Evolutionary conservation across 2,113 vertebrate species (phyloP), one percentile per base, ranked within the genome.

Genomic region (Caranx melampygus): DNA sequence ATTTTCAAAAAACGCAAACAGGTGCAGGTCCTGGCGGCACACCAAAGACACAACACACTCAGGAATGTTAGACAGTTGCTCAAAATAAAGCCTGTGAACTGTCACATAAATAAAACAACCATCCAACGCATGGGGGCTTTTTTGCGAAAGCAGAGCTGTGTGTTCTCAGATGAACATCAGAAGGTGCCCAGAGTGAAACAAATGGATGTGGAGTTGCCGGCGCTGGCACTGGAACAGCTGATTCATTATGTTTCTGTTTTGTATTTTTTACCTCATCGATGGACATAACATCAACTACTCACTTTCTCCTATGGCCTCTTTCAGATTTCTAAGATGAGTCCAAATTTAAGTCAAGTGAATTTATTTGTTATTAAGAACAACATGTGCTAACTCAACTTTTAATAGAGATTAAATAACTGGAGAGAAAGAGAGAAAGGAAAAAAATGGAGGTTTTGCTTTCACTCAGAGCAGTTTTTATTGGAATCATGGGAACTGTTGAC

Each of bases 1-100:
- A 81, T 82, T 81, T 83, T 72, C 34, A 68, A 34, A 21, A 66
- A 66, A 35, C n/a, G 55, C 72, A 83, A 87, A 87, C 87, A 90
- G 91, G 86, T 91, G 89, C 6, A 63, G 58, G 45, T 60, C 5
- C 54, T 88, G 80, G 81, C 55, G 12, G 44, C 1, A 16, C 72
- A 80, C 63, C 63, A 70, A 44, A 44, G 34, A 72, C 42, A 37
- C 18, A 86, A 61, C 72, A 47, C 70, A 77, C 40, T 67, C 55
- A 26, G 21, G n/a, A 37, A 63, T 42, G 2, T 64, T 42, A 47
- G 45, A 72, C 18, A 35, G 64, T 62, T 52, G 58, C 77, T 7
- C 37, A 49, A 67, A 86, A 75, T 1, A 72, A 75, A 72, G 14
- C 54, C 55, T 82, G 40, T 68, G 14, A 74, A 68, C 62, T 4